Evolutionary conservation across 1,140 invertebrate species (phyloP).

Genomic region (Vanessa atalanta): DNA sequence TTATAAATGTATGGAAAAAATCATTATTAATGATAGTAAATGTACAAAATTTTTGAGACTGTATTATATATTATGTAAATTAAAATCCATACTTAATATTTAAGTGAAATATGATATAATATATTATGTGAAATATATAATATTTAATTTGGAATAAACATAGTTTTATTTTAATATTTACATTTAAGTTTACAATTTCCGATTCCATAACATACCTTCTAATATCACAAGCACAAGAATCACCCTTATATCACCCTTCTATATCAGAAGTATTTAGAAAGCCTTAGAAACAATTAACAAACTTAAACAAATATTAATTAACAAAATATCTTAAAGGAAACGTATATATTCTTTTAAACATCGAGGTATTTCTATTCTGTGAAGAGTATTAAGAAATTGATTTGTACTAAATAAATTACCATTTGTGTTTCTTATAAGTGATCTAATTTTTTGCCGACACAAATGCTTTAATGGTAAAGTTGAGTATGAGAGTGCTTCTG

Average conservation of each 20-base stretch:
- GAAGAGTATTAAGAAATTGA: slow-evolving; percentile 50
- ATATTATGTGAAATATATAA: slow-evolving; percentile 9
- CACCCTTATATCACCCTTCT: slow-evolving; percentile 5
- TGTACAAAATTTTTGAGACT: not conserved
- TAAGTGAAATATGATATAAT: not conserved
- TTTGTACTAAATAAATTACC: slow-evolving; percentile 43
- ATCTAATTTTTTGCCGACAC: slow-evolving; percentile 55
- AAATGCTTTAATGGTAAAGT: slow-evolving; percentile 64
- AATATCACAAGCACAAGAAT: not conserved
- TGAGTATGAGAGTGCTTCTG: slow-evolving; percentile 44
- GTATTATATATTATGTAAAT: not conserved
- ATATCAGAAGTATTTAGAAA: not conserved
- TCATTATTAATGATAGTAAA: not conserved
- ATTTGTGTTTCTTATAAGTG: slow-evolving; percentile 42
- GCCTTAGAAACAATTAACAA: slow-evolving; percentile 53
- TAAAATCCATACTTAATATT: not conserved
- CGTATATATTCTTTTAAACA: slow-evolving; percentile 60
- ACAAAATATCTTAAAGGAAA: slow-evolving; percentile 40
- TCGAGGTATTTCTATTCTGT: slow-evolving; percentile 54
- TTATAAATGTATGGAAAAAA: not conserved
- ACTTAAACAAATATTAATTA: not conserved
- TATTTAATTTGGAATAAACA: not conserved
- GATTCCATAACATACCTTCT: not conserved
- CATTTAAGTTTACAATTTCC: too few species aligned
- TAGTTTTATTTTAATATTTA: too few species aligned